Evolutionary conservation across 1,140 invertebrate species (phyloP).

Genomic region (Glomeris maerens): DNA sequence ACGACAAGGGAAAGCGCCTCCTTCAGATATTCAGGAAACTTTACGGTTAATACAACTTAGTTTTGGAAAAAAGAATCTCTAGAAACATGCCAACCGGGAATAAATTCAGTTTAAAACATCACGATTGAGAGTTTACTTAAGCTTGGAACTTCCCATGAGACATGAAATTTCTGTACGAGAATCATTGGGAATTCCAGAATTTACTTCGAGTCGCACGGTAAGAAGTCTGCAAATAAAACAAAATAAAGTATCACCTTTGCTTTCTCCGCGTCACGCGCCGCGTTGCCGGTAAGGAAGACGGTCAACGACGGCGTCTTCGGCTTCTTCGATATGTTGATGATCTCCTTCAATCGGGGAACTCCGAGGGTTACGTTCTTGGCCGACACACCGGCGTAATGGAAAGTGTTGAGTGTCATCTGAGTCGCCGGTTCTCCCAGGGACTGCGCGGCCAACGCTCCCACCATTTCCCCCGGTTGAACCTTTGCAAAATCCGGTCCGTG

Average conservation of each 20-base stretch:
- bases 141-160: background rate
- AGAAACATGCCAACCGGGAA: no score
- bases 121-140: background rate
- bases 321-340: constrained; percentile 98
- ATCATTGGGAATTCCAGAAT: no score
- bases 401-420: constrained; percentile 99
- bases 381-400: constrained; percentile 99
- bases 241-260: constrained; percentile 77
- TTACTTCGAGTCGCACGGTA: no score
- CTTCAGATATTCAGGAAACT: no score
- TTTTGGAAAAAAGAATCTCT: no score
- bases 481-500: no score
- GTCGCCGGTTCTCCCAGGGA: constrained; percentile 97
- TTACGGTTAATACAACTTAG: no score
- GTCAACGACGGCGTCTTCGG: constrained; percentile 98
- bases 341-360: constrained; percentile 91
- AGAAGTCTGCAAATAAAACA: no score
- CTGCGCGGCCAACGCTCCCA: constrained; percentile 94
- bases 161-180: no score
- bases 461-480: constrained; percentile 91
- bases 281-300: constrained; percentile 87
- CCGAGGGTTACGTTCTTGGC: constrained; percentile 99
- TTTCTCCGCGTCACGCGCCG: constrained; percentile 94
- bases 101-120: constrained; percentile 5
- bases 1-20: no score